Conservation (phyloP, 2,797 vertebrate species). For the Dicrostonyx torquatus region DNA sequence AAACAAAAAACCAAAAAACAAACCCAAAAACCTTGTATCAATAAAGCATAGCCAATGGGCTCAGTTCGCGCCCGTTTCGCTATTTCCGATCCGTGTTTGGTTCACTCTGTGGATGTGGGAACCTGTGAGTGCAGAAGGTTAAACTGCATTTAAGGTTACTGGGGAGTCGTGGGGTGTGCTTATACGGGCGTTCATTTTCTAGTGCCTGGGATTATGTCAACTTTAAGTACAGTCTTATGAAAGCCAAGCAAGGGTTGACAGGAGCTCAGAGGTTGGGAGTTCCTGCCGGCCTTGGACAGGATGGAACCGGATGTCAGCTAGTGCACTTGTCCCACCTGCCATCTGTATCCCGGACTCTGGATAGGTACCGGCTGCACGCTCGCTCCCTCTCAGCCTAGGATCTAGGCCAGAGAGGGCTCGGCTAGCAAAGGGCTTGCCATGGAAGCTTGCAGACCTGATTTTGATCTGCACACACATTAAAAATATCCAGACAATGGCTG, state of each 20-base stretch:
- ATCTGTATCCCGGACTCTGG: background rate
- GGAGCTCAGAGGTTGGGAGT: background rate
- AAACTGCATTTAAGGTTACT: rapidly evolving
- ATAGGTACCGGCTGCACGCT: rapidly evolving
- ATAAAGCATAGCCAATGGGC: background rate
- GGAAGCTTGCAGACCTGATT: background rate
- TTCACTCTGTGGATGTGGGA: background rate
- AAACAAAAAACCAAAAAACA: no score
- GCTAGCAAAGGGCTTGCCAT: background rate
- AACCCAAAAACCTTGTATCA: no score
- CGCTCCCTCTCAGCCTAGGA: rapidly evolving
- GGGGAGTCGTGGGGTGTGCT: background rate
- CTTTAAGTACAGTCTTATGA: background rate
- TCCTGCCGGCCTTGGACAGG: background rate
- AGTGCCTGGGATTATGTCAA: background rate
- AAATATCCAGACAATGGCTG: background rate
- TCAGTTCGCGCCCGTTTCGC: background rate
- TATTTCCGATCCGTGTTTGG: background rate
- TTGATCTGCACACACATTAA: background rate
- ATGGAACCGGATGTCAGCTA: rapidly evolving
- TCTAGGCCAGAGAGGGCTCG: background rate
- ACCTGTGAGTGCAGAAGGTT: background rate
- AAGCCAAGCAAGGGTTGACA: background rate
- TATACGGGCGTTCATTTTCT: background rate
- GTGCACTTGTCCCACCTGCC: no score